Evolutionary conservation across 1,140 invertebrate genomes (phyloP).

Genomic region (Pentalonia nigronervosa): DNA sequence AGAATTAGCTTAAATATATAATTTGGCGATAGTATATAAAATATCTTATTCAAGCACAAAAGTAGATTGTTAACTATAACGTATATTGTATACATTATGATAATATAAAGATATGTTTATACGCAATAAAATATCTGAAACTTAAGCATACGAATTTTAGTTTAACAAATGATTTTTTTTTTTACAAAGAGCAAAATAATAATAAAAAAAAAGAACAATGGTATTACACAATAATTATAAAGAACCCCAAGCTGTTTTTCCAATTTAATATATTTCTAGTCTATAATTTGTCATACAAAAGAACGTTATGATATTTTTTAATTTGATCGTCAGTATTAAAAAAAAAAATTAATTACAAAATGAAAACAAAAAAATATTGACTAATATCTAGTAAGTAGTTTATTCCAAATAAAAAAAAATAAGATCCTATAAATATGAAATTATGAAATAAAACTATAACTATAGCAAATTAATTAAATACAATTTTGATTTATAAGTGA

Average conservation of each 20-base stretch:
- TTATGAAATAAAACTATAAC: slow-evolving; percentile 1
- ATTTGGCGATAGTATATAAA: not conserved
- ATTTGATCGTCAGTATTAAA: not conserved
- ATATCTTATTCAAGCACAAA: not conserved
- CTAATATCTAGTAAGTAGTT: not conserved
- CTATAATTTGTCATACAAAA: not conserved
- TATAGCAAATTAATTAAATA: not conserved
- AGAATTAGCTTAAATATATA: not conserved
- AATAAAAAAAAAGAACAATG: not conserved
- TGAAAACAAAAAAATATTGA: not conserved
- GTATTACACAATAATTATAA: not conserved
- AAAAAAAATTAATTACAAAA: slow-evolving; percentile 1
- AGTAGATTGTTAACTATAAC: not conserved
- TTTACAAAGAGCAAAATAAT: not conserved
- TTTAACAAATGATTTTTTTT: not conserved
- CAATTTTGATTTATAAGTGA: not conserved
- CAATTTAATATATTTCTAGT: not conserved
- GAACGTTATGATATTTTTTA: not conserved
- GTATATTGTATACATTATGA: not conserved
- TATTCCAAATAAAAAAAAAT: not conserved
- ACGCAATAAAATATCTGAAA: not conserved
- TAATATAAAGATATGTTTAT: not conserved
- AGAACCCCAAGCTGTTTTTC: not conserved
- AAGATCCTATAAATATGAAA: not conserved
- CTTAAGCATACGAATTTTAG: not conserved